Conservation (phyloP, 2,888 invertebrate species). For the Gymnocheta viridis region DNA sequence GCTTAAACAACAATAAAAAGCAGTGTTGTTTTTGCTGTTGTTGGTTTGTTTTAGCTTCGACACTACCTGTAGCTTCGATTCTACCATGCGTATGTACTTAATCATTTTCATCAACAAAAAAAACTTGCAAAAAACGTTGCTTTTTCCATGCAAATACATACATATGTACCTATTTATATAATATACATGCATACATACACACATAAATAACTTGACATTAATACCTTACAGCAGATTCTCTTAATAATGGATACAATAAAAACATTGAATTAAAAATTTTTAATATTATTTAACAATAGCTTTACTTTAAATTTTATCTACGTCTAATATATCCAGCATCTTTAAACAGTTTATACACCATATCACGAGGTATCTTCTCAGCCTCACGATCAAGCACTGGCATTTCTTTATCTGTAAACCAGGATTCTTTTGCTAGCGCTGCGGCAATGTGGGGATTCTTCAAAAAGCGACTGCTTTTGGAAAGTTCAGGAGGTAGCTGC, state of each 20-base stretch:
- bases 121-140: no score
- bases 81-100: no score
- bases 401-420: slow-evolving; percentile 90
- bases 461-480: slow-evolving; percentile 85
- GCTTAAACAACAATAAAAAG: no score
- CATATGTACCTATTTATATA: neutral
- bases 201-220: neutral
- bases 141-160: no score
- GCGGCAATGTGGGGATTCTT: slow-evolving; percentile 89
- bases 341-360: slow-evolving; percentile 89
- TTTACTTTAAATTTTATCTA: slow-evolving; percentile 69
- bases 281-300: neutral
- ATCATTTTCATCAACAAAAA: no score
- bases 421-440: slow-evolving; percentile 89
- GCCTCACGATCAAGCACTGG: slow-evolving; percentile 90
- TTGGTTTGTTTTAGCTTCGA: no score
- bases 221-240: no score
- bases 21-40: no score
- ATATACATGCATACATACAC: neutral
- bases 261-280: neutral
- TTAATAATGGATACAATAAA: no score
- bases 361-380: slow-evolving; percentile 90
- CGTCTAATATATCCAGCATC: slow-evolving; percentile 85
- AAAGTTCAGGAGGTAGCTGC: slow-evolving; percentile 86
- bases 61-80: no score